phyloP scores from a whole-genome alignment of 2,113 vertebrate genomes.

The Lophotis ruficrista region DNA sequence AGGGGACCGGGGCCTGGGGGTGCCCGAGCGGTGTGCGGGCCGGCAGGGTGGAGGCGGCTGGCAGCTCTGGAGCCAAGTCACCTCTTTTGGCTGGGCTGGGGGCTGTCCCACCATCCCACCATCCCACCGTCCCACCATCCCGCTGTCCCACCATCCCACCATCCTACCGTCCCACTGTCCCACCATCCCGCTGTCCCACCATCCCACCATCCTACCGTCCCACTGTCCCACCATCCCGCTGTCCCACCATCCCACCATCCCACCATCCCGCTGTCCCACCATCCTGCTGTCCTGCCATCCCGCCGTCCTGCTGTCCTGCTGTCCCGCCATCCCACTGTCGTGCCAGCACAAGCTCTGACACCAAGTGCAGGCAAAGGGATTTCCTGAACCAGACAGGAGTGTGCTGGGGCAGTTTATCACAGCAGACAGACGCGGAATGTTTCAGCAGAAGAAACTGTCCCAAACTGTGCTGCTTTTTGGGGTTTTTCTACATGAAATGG shows the following conservation, averaged over 20 bases:
- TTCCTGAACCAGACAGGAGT: not conserved
- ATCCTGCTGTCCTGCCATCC: not conserved
- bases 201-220: rapidly evolving
- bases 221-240: rapidly evolving
- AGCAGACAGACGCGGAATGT: not conserved
- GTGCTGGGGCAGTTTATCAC: not conserved
- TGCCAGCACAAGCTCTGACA: not conserved
- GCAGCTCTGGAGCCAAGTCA: not conserved
- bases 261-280: too few relatives aligned
- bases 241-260: too few relatives aligned
- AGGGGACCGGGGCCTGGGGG: rapidly evolving
- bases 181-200: rapidly evolving
- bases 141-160: too few relatives aligned
- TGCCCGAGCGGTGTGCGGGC: not conserved
- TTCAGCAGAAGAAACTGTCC: not conserved
- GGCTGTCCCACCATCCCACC: not conserved
- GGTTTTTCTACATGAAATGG: not conserved
- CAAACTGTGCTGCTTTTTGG: not conserved
- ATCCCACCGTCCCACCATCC: not conserved
- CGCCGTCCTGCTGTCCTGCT: not conserved
- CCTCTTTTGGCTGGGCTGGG: not conserved
- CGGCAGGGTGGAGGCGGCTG: not conserved
- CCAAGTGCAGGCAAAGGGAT: not conserved
- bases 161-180: not conserved
- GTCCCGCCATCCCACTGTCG: rapidly evolving